Base-by-base conservation (phyloP, 2,888 invertebrate genomes). In the Trissolcus japonicus region DNA sequence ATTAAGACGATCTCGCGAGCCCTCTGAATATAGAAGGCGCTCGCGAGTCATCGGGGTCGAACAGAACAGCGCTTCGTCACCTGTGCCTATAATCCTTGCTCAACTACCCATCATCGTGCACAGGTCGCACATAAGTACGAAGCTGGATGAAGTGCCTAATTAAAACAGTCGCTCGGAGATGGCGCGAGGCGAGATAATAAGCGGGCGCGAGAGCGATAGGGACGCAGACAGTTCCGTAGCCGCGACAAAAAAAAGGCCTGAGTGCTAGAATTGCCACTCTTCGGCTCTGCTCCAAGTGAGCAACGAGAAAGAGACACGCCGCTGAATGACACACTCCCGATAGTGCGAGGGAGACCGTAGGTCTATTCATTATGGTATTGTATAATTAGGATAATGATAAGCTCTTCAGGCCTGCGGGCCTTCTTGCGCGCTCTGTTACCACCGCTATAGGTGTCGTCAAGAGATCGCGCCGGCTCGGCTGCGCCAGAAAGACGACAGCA, bases 91-190 rank as follows among this genome's bases (percentile, higher is more conserved):
- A 85, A 89, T 88, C 81, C 88, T 88, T 87, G 87, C 82, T 83
- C 88, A 88, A 85, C 88, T 86, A 89, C 79, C 86, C 87, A 87
- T 87, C 88, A 85, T 83, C 84, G 46, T 11, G 19, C 53, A 43
- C 67, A 81, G 40, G 65, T 61, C 21, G 69, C 57, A 41, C 63
- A 71, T 41, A 66, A 62, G 72, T 60, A 72, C 57, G 62, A 40
- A 78, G 82, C 81, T 82, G 79, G 80, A 84, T 87, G 85, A 89
- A 90, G 90, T 90, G 90, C 90, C 91, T 91, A 91, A 91, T 91
- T 91, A 90, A 88, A 88, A 86, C 87, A 87, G 89, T 89, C 90
- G 87, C 86, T 85, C 85, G 86, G 86, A 85, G 88, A 88, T 85
- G 85, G 16, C 86, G 71, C 72, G 75, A 74, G 55, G 77, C 78